Percentiles rank a stretch among this genome's conserved stretches.
phyloP scores from a whole-genome alignment of 2,797 vertebrate species.

The Gymnopithys bicolor region DNA sequence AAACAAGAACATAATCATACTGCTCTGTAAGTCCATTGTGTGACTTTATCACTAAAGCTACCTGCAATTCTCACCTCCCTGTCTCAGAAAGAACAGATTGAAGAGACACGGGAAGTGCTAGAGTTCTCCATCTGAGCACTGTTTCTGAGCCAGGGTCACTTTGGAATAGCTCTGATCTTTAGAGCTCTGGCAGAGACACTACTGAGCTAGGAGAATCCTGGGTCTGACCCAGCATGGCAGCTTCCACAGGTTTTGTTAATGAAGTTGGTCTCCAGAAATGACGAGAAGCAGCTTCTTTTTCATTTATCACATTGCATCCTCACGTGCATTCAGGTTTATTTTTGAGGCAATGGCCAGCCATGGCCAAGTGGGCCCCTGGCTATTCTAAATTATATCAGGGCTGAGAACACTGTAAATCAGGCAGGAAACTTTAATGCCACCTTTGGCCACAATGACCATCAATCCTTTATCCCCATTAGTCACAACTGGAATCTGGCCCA shows the following conservation, averaged over 20 bases:
- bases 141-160: neutral
- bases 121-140: neutral
- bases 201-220: neutral
- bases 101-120: neutral
- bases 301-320: neutral
- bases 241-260: neutral
- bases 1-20: neutral
- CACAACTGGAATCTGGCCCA: neutral
- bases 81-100: neutral
- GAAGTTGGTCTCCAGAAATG: neutral
- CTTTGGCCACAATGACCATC: neutral
- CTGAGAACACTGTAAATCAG: conserved; percentile 4
- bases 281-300: neutral
- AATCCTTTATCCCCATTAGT: neutral
- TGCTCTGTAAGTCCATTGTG: neutral
- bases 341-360: neutral
- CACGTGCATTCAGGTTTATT: neutral
- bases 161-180: neutral
- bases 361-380: neutral
- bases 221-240: neutral
- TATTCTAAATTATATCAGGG: conserved; percentile 13
- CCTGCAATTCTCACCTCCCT: neutral
- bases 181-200: neutral
- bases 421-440: neutral
- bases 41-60: neutral